A percentile compares a stretch with the other conserved stretches of the same genome.
Evolutionary conservation across 2,888 invertebrate genomes (phyloP).

Genomic region (Ganaspis brasiliensis): DNA sequence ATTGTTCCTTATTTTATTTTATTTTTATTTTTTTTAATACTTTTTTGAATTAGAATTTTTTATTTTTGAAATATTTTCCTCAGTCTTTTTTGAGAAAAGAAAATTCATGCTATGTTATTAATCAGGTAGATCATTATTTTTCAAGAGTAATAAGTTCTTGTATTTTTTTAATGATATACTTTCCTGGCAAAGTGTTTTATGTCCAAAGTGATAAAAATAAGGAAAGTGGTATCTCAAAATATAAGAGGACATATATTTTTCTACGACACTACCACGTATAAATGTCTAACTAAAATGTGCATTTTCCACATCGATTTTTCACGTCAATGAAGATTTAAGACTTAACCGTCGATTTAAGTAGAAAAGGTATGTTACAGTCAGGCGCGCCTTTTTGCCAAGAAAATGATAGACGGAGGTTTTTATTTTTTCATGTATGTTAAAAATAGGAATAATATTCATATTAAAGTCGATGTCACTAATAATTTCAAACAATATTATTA

Average conservation of each 20-base stretch:
- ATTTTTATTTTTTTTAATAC: too few relatives aligned
- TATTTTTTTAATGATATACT: neutral
- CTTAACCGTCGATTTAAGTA: conserved; percentile 8
- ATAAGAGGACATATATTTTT: conserved; percentile 1
- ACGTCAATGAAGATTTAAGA: conserved; percentile 9
- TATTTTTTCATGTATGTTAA: neutral
- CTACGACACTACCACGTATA: neutral
- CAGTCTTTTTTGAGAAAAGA: too few relatives aligned
- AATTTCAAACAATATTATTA: too few relatives aligned
- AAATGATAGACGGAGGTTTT: neutral
- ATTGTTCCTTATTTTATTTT: too few relatives aligned
- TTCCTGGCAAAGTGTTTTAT: conserved; percentile 1
- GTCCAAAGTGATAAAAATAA: neutral
- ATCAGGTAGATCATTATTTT: neutral
- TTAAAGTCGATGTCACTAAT: too few relatives aligned
- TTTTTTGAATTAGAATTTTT: too few relatives aligned
- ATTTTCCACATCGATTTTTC: conserved; percentile 9
- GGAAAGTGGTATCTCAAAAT: neutral
- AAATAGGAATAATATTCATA: too few relatives aligned
- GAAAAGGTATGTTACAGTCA: conserved; percentile 4
- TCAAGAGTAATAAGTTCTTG: neutral
- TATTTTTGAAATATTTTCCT: too few relatives aligned
- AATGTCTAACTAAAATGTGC: conserved; percentile 7
- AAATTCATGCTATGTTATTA: too few relatives aligned
- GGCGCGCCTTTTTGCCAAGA: neutral